Conservation (phyloP, 2,113 vertebrate genomes). For the Ophthalmolycus amberensis region DNA sequence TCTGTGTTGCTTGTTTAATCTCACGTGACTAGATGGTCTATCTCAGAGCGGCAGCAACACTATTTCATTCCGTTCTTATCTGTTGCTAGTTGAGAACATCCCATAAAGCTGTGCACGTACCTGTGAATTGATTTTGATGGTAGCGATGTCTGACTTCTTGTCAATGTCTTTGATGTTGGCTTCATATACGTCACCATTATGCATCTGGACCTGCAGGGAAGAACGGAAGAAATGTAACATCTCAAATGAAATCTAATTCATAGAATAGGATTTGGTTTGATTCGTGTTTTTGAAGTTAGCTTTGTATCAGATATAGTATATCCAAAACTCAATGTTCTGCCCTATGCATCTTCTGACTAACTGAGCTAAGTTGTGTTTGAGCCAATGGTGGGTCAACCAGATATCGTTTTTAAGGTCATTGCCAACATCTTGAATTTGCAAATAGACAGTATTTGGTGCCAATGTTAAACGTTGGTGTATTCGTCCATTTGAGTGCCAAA, state of each 20-base stretch:
- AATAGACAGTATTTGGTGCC: not conserved
- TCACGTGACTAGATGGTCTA: not conserved
- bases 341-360: not conserved
- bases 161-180: slow-evolving; percentile 93
- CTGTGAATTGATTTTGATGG: slow-evolving; percentile 91
- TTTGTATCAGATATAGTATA: not conserved
- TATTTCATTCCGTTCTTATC: too few relatives aligned
- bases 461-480: not conserved
- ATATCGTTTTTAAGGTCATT: not conserved
- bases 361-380: not conserved
- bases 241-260: not conserved
- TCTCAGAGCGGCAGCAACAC: not conserved
- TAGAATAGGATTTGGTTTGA: not conserved
- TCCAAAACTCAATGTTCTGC: not conserved
- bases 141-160: slow-evolving; percentile 95
- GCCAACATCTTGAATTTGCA: not conserved
- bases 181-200: slow-evolving; percentile 88
- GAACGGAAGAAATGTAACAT: not conserved
- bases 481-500: not conserved
- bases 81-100: not conserved
- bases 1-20: not conserved
- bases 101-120: slow-evolving; percentile 72
- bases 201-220: slow-evolving; percentile 87
- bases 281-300: not conserved
- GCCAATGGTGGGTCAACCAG: not conserved